Base-by-base conservation (phyloP, 2,888 invertebrate species). In the Cylloceria caligata region DNA sequence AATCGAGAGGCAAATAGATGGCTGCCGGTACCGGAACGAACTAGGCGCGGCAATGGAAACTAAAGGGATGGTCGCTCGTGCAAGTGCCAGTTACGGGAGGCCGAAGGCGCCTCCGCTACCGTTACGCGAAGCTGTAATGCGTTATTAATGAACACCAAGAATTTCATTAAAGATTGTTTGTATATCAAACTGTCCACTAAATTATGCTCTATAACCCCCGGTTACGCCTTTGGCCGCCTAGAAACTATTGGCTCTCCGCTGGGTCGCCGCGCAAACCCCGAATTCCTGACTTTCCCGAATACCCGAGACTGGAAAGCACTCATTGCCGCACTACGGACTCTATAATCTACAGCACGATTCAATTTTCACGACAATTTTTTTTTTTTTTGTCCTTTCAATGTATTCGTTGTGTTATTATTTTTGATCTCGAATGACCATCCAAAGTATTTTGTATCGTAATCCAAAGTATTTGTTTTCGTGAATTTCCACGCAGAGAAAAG, bases 101-200 rank as follows among this genome's bases (percentile, higher is more conserved):
- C 52, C 68, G 74, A 68, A 74, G 80, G 68, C 80, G 67, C 21
- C 21, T 19, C 39, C 68, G 68, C 71, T 71, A 72, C 71, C 47
- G 55, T 42, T 30, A 78, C 87, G 86, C 88, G 88, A 86, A 89
- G 90, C 90, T 91, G 92, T 94, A 95, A 95, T 94, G 94, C 93
- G 94, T 94, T 94, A 95, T 94, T 95, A 95, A 94, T 94, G 94
- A 95, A 94, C 94, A 94, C 93, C 94, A 94, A 94, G 94, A 94
- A 95, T 94, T 94, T 94, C 94, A 95, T 95, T 94, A 94, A 94
- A 94, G 94, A 94, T 94, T 94, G 94, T 94, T 94, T 94, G 94
- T 94, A 94, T 94, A 94, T 94, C 94, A 94, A 94, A 94, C 93
- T 93, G 94, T 94, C 94, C 94, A 94, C 93, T 94, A 94, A 94